Evolutionary conservation across 2,797 vertebrate species (phyloP).

Genomic region (Atherinosoma microstoma): DNA sequence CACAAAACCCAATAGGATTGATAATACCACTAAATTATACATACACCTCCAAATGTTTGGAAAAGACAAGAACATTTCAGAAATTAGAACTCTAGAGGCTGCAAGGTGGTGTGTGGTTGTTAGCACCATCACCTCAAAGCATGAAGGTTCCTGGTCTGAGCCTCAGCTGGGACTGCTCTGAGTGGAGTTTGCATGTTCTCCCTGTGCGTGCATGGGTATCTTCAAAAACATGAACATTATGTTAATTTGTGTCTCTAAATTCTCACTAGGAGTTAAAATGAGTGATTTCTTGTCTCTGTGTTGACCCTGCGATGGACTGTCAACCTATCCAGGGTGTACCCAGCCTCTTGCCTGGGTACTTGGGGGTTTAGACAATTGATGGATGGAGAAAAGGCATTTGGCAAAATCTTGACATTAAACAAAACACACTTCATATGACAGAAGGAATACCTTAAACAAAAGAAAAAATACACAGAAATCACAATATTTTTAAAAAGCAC

Average conservation of each 20-base stretch:
- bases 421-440: not conserved
- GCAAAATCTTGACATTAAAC: not conserved
- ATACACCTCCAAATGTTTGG: not conserved
- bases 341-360: no score
- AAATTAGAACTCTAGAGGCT: not conserved
- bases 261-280: not conserved
- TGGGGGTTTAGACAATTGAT: no score
- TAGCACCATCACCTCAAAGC: not conserved
- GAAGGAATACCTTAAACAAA: not conserved
- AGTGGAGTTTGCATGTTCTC: not conserved
- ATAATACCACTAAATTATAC: not conserved
- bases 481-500: not conserved
- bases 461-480: not conserved
- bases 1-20: not conserved
- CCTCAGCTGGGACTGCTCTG: not conserved
- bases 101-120: not conserved
- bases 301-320: no score
- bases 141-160: not conserved
- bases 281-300: not conserved
- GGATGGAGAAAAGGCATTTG: not conserved
- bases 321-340: no score
- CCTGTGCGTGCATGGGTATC: not conserved
- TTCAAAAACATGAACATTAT: not conserved
- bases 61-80: not conserved
- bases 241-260: not conserved